A percentile compares a stretch with the other conserved stretches of the same genome.
These are phyloP conservation scores for Seriola dumerili DNA, from an alignment of 2,113 vertebrate species.

Conservation along the genomic window DNA sequence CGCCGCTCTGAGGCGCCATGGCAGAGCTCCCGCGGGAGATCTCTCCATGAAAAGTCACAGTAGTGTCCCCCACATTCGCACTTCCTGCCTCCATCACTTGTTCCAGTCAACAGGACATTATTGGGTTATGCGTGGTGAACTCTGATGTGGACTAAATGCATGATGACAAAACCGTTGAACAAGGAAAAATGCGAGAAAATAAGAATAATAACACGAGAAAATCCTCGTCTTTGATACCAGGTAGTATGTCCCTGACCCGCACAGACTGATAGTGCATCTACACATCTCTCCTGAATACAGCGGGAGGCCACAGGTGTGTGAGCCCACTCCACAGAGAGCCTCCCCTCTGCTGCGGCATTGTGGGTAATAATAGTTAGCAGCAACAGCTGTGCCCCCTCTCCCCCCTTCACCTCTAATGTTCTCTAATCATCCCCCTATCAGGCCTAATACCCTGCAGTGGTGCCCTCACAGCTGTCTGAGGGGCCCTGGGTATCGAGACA, in stretches of 20 bases:
- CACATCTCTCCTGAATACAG: conserved; percentile 56
- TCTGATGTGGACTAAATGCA: neutral
- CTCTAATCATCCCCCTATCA: conserved; percentile 86
- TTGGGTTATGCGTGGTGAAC: neutral
- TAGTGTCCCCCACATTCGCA: conserved; percentile 10
- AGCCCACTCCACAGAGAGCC: conserved; percentile 54
- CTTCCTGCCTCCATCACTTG: neutral
- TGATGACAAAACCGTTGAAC: neutral
- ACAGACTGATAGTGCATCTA: conserved; percentile 26
- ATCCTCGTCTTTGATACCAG: neutral
- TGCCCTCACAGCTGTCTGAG: conserved; percentile 85
- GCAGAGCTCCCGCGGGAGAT: conserved; percentile 21
- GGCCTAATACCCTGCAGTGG: conserved; percentile 85
- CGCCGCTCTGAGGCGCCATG: neutral
- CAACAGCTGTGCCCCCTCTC: conserved; percentile 80
- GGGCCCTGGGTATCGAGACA: conserved; percentile 72
- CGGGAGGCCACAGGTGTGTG: conserved; percentile 86
- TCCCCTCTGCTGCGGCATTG: conserved; percentile 74
- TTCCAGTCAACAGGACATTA: conserved; percentile 1
- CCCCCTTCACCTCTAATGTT: conserved; percentile 86
- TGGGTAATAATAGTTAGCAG: conserved; percentile 85
- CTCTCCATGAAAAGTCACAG: conserved; percentile 8
- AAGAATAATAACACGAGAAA: neutral
- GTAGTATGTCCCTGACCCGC: conserved; percentile 56
- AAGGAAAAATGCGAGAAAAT: neutral